Percentiles rank a stretch among this genome's conserved stretches.
These are phyloP conservation scores for Xanthia icteritia DNA, from an alignment of 2,888 invertebrate genomes.

Conservation along the genomic window DNA sequence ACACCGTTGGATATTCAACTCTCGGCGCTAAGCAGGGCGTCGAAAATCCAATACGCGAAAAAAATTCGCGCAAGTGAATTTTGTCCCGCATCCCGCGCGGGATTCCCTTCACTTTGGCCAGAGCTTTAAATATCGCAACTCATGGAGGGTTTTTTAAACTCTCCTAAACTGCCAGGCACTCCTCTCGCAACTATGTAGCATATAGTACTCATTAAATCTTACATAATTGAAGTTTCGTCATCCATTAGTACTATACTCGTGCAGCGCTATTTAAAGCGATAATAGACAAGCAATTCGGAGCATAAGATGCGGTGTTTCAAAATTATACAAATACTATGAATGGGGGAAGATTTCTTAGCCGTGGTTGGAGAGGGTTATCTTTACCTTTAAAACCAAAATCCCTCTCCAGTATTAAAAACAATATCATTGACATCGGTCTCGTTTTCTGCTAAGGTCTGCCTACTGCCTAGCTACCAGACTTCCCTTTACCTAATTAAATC, in stretches of 20 bases:
- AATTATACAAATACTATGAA: not conserved
- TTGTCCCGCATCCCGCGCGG: not conserved
- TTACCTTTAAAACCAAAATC: not conserved
- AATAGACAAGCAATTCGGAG: constrained; percentile 21
- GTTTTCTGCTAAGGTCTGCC: not conserved
- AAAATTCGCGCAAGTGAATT: not conserved
- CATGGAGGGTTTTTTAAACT: not conserved
- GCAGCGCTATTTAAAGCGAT: constrained; percentile 52
- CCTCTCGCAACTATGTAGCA: constrained; percentile 37
- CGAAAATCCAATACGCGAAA: too few relatives aligned
- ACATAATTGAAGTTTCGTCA: constrained; percentile 60
- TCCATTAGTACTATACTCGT: constrained; percentile 53
- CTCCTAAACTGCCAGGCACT: not conserved
- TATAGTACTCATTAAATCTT: constrained; percentile 52
- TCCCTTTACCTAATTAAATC: not conserved
- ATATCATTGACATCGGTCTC: not conserved
- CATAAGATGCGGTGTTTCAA: not conserved
- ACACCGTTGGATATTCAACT: too few relatives aligned
- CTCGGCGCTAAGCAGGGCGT: too few relatives aligned
- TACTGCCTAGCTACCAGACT: not conserved
- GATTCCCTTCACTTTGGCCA: not conserved
- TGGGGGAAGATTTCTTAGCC: not conserved
- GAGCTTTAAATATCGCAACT: not conserved
- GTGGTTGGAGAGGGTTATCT: not conserved
- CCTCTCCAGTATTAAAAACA: not conserved